A percentile compares a stretch with the other conserved stretches of the same genome.
Conservation (phyloP, 2,888 invertebrate species). For the Callyntrura sp. region DNA sequence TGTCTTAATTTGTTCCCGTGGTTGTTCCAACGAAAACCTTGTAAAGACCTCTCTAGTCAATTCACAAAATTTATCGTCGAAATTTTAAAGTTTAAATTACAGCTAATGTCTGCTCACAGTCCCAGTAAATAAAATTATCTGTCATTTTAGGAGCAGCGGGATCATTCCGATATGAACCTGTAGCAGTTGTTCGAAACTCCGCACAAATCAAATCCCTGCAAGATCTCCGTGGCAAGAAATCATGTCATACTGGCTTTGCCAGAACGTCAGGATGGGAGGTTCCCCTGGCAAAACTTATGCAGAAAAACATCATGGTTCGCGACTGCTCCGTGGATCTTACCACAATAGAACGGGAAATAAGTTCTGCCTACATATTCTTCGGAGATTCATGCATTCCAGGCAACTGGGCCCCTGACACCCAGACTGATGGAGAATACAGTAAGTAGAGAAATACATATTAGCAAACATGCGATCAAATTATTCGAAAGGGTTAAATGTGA, state of each 20-base stretch:
- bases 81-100: too few species aligned
- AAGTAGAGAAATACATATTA: slow-evolving; percentile 85
- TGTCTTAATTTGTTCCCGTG: too few species aligned
- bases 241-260: slow-evolving; percentile 95
- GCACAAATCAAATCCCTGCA: slow-evolving; percentile 89
- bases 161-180: slow-evolving; percentile 92
- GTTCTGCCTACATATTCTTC: slow-evolving; percentile 93
- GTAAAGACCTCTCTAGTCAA: too few species aligned
- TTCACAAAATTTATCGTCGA: too few species aligned
- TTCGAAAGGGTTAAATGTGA: too few species aligned
- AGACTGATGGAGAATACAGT: slow-evolving; percentile 91
- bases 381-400: slow-evolving; percentile 94
- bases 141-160: slow-evolving; percentile 86
- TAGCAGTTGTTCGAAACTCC: slow-evolving; percentile 92
- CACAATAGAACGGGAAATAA: slow-evolving; percentile 92
- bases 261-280: slow-evolving; percentile 95
- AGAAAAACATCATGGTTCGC: slow-evolving; percentile 88
- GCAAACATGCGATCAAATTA: too few species aligned
- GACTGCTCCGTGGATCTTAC: slow-evolving; percentile 90
- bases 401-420: slow-evolving; percentile 91
- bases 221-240: slow-evolving; percentile 91
- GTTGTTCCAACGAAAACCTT: too few species aligned
- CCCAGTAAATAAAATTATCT: too few species aligned
- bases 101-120: too few species aligned
- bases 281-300: slow-evolving; percentile 88